Conservation (phyloP, 2,113 vertebrate species). For the Vulpes ferrilata region DNA sequence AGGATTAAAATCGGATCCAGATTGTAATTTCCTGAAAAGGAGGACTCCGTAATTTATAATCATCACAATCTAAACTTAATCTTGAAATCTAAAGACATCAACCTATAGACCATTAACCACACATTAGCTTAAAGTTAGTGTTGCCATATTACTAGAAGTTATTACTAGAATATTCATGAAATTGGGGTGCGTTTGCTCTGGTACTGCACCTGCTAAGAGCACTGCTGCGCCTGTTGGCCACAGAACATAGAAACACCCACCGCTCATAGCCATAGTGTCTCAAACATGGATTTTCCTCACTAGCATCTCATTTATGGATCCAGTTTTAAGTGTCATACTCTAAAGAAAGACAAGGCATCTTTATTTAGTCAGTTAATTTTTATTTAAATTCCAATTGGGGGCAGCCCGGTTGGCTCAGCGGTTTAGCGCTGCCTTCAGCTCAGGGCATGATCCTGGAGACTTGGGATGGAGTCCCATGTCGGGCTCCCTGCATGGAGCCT, state of each 20-base stretch:
- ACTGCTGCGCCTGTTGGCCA: rapidly evolving
- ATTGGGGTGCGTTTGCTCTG: not conserved
- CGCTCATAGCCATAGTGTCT: not conserved
- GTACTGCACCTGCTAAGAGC: rapidly evolving
- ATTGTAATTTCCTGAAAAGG: not conserved
- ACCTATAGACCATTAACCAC: not conserved
- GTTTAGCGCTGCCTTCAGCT: too few species aligned
- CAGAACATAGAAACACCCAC: too few species aligned
- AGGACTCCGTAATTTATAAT: not conserved
- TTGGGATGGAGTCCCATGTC: too few species aligned
- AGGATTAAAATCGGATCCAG: not conserved
- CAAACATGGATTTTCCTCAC: not conserved
- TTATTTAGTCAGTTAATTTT: not conserved
- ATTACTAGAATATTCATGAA: not conserved
- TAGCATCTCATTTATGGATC: too few species aligned
- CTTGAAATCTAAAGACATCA: not conserved
- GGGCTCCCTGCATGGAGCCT: too few species aligned
- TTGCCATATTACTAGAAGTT: not conserved
- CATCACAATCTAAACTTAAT: too few species aligned
- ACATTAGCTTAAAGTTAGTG: not conserved
- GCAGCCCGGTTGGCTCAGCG: too few species aligned
- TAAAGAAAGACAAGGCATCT: not conserved
- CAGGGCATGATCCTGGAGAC: too few species aligned
- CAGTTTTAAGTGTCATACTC: not conserved
- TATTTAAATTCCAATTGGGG: not conserved